These are phyloP conservation scores for Drosophila hydei DNA, from an alignment of 1,140 invertebrate species.

Conservation along the genomic window DNA sequence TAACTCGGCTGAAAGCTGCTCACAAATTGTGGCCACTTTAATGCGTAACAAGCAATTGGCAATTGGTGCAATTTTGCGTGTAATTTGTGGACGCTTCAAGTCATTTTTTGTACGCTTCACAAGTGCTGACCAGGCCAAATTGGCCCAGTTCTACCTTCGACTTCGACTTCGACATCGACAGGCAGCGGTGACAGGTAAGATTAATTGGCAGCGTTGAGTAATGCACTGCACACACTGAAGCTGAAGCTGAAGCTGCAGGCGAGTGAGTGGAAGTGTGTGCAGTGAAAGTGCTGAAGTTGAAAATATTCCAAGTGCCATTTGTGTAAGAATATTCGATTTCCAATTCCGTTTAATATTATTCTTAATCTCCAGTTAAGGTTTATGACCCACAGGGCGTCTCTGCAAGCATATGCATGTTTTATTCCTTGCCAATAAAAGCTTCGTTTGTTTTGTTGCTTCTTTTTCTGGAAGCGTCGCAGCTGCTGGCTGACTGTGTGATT, in stretches of 20 bases:
- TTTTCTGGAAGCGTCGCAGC: conserved; percentile 19
- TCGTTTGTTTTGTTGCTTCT: conserved; percentile 10
- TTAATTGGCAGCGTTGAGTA: conserved; percentile 63
- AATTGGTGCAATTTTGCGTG: conserved; percentile 69
- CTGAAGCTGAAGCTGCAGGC: background rate
- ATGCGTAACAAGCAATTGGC: conserved; percentile 65
- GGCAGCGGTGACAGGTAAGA: conserved; percentile 48
- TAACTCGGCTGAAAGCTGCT: conserved; percentile 8
- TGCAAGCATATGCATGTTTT: conserved; percentile 66
- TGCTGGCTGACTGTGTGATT: conserved; percentile 20
- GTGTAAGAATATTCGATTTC: conserved; percentile 74
- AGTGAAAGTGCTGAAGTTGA: conserved; percentile 6
- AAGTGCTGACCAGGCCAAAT: conserved; percentile 64
- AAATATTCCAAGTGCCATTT: conserved; percentile 8
- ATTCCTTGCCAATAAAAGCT: conserved; percentile 74
- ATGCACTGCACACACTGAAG: conserved; percentile 34
- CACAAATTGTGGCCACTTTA: conserved; percentile 72
- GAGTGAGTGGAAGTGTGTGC: background rate
- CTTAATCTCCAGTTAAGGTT: conserved; percentile 73
- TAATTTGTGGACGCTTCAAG: conserved; percentile 54
- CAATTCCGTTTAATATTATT: conserved; percentile 80
- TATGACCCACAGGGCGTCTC: conserved; percentile 45
- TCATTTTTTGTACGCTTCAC: background rate
- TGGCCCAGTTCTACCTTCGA: conserved; percentile 33
- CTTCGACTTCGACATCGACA: conserved; percentile 10